phyloP scores from a whole-genome alignment of 2,113 vertebrate genomes.

The Syngnathoides biaculeatus region DNA sequence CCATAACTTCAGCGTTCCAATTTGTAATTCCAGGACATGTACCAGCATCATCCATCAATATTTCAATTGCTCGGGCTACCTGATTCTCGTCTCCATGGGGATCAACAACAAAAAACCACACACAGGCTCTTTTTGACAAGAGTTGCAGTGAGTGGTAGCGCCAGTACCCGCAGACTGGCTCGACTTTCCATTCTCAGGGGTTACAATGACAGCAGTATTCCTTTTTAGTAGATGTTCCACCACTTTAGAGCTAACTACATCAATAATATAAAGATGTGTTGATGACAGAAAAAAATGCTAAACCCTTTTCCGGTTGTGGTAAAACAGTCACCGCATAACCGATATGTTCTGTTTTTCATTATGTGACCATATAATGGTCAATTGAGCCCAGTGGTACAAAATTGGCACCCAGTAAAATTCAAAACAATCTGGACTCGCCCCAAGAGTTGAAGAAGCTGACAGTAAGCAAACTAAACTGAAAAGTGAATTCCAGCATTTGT shows the following conservation, averaged over 20 bases:
- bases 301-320: constrained; percentile 4
- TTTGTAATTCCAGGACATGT: constrained; percentile 6
- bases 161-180: not conserved
- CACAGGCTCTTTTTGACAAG: constrained; percentile 19
- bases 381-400: not conserved
- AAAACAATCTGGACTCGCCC: not conserved
- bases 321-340: not conserved
- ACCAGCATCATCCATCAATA: constrained; percentile 68
- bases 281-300: not conserved
- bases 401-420: not conserved
- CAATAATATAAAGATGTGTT: not conserved
- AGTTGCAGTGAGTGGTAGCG: constrained; percentile 9
- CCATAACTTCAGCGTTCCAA: not conserved
- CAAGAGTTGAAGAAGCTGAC: not conserved
- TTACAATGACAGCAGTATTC: not conserved
- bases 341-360: constrained; percentile 10
- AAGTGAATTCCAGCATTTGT: too few relatives aligned
- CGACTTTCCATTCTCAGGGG: not conserved
- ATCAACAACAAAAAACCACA: constrained; percentile 44
- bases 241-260: not conserved
- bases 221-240: not conserved
- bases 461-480: not conserved
- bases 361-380: not conserved
- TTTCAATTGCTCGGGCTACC: constrained; percentile 59
- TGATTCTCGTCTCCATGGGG: constrained; percentile 42